Evolutionary conservation across 2,888 invertebrate species (phyloP).

Genomic region (Mimachlamys varia): DNA sequence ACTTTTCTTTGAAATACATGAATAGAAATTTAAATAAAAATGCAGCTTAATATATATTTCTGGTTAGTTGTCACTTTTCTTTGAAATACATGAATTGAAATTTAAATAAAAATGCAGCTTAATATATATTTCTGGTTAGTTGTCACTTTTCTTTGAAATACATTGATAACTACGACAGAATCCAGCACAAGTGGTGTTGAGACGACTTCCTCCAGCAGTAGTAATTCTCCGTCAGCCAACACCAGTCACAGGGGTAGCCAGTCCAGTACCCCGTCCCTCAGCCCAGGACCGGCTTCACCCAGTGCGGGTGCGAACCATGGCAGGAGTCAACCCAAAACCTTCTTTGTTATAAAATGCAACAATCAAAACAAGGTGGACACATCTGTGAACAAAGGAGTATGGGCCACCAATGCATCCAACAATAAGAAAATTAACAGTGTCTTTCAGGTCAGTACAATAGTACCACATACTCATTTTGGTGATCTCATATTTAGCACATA

Average conservation of each 20-base stretch:
- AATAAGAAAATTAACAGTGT: constrained; percentile 85
- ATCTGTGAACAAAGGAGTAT: constrained; percentile 84
- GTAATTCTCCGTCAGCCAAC: constrained; percentile 42
- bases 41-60: not conserved
- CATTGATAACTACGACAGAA: not conserved
- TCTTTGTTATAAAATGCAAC: constrained; percentile 86
- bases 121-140: not conserved
- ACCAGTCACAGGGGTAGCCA: constrained; percentile 66
- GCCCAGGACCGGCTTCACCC: constrained; percentile 61
- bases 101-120: no score
- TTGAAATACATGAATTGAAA: not conserved
- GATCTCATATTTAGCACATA: no score
- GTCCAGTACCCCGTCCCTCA: constrained; percentile 70
- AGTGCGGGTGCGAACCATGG: constrained; percentile 50
- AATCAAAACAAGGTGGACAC: constrained; percentile 84
- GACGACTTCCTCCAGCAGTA: constrained; percentile 2
- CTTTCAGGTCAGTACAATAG: constrained; percentile 83
- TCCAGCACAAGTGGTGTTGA: not conserved
- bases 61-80: not conserved
- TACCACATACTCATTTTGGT: no score
- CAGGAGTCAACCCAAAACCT: constrained; percentile 71
- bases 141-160: not conserved
- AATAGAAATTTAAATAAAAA: no score
- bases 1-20: no score
- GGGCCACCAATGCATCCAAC: constrained; percentile 85